Conservation (phyloP, 2,113 vertebrate genomes). For the Oceanites oceanicus region DNA sequence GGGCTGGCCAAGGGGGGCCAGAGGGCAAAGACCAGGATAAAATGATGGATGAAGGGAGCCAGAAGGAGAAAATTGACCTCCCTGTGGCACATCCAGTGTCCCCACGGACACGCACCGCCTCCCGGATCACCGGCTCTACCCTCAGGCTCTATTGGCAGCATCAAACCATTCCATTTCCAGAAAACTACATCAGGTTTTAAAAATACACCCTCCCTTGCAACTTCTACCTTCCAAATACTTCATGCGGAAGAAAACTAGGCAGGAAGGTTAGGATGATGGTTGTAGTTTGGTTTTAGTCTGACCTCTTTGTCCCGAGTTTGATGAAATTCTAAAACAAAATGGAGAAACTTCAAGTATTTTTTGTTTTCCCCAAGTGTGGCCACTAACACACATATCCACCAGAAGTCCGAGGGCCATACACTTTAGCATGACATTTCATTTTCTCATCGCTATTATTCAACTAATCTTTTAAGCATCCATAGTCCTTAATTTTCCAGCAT, state of each 20-base stretch:
- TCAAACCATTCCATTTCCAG: neutral
- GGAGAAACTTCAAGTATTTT: neutral
- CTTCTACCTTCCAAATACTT: neutral
- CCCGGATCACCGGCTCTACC: rapidly evolving
- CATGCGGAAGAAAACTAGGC: neutral
- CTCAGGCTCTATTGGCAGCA: neutral
- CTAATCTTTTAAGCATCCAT: neutral
- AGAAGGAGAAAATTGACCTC: neutral
- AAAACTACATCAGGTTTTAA: rapidly evolving
- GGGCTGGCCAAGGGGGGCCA: neutral
- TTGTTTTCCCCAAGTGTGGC: rapidly evolving
- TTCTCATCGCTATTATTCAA: neutral
- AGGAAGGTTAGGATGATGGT: too few relatives aligned
- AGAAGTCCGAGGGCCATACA: neutral
- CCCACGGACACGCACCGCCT: rapidly evolving
- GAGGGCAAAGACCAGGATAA: neutral
- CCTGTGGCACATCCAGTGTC: neutral
- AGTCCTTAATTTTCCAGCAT: neutral
- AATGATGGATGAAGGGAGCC: neutral
- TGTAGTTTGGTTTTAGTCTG: neutral
- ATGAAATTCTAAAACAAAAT: neutral
- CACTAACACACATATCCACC: neutral
- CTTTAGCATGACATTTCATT: neutral
- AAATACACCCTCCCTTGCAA: neutral
- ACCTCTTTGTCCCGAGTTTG: neutral